These are phyloP conservation scores for Pseudachorutes palmiensis DNA, from an alignment of 1,140 invertebrate genomes.

Conservation along the genomic window DNA sequence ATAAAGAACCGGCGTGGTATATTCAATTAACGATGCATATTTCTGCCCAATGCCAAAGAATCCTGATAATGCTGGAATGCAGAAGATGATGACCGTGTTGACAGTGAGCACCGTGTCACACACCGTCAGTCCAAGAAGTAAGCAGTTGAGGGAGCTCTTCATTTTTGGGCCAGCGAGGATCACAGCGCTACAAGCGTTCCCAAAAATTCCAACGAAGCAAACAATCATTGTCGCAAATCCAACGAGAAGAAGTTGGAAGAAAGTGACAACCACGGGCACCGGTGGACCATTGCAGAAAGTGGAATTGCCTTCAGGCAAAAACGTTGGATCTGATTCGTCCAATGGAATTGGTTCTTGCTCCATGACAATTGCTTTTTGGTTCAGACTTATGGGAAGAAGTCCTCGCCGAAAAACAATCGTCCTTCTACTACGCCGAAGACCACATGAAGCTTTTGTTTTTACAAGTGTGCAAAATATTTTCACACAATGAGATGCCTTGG, in stretches of 20 bases:
- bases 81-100: conserved; percentile 75
- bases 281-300: not conserved
- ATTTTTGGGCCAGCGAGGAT: conserved; percentile 83
- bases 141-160: conserved; percentile 85
- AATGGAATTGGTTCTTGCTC: no score
- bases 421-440: no score
- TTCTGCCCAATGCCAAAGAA: conserved; percentile 51
- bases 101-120: conserved; percentile 82
- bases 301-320: not conserved
- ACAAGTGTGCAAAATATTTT: not conserved
- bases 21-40: not conserved
- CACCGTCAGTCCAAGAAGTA: conserved; percentile 77
- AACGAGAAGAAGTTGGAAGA: not conserved
- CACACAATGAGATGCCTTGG: not conserved
- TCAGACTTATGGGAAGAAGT: no score
- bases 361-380: no score
- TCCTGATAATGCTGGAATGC: conserved; percentile 68
- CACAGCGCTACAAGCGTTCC: conserved; percentile 82
- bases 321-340: no score
- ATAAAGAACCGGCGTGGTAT: not conserved
- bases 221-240: conserved; percentile 52
- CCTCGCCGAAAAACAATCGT: no score
- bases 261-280: not conserved
- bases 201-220: conserved; percentile 71
- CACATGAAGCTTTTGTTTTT: not conserved